Evolutionary conservation across 2,888 invertebrate species (phyloP), one percentile per base, ranked within the genome.

Genomic region (Falcaria lacertinaria): DNA sequence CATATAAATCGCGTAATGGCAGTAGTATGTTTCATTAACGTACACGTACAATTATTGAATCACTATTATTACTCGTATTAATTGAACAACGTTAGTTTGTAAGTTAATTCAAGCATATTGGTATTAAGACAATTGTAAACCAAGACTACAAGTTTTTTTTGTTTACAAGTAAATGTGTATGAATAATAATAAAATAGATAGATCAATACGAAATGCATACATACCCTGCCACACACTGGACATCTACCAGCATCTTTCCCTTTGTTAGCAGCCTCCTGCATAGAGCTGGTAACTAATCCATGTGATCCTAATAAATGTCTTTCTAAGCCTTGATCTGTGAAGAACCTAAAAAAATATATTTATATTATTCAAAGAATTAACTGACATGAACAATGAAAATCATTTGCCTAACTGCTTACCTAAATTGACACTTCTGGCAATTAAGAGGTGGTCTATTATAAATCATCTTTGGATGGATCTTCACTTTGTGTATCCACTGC

Each of bases 401-500:
- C 15, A 22, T 34, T 41, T 15, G 22, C 7, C 25, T 15, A 15
- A 38, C 13, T 15, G 42, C 44, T 61, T 62, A 86, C 87, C 87
- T 81, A 80, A 96, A 96, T 86, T 97, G 96, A 89, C 98, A 98
- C 80, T 97, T 97, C 84, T 97, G 97, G 84, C 98, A 98, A 87
- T 97, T 97, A 55, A 98, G 91, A 37, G 98, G 98, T 44, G 98
- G 97, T 81, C 95, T 91, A 84, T 96, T 97, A 84, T 97, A 96
- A 61, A 97, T 97, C 97, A 97, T 97, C 89, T 97, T 97, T 44
- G 97, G 97, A 85, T 97, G 97, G 68, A 97, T 97, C 80, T 97
- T 97, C 58, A 97, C 96, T 92, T 98, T 97, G 81, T 98, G 98
- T 77, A 98, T 97, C 96, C 97, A 98, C 74, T 97, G 97, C 96